These are phyloP conservation scores for Synanthedon myopaeformis DNA, from an alignment of 2,888 invertebrate genomes.

Conservation along the genomic window DNA sequence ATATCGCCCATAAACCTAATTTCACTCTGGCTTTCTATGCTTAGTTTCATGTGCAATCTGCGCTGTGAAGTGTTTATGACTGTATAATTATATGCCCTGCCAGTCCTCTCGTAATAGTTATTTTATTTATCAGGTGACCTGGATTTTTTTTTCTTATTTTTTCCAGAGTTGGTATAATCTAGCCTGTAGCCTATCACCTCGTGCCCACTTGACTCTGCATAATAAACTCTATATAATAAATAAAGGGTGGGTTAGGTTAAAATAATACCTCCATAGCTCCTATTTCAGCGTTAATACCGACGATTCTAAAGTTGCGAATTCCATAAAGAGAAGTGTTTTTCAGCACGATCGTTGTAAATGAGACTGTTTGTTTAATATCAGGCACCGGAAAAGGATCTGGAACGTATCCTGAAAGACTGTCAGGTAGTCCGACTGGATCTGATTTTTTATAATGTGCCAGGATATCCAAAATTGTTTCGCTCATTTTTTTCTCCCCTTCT, in stretches of 20 bases:
- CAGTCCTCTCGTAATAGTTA: too few species aligned
- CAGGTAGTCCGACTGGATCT: constrained; percentile 85
- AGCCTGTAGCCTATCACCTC: too few species aligned
- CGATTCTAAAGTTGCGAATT: constrained; percentile 81
- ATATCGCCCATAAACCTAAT: too few species aligned
- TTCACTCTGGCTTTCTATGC: background rate
- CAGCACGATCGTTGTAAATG: constrained; percentile 78
- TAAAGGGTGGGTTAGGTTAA: too few species aligned
- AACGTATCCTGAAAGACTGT: constrained; percentile 69
- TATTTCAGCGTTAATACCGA: constrained; percentile 77
- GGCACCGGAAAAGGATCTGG: constrained; percentile 86
- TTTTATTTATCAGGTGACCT: too few species aligned
- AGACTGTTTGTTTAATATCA: constrained; percentile 78
- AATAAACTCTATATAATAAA: too few species aligned
- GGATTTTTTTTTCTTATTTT: too few species aligned
- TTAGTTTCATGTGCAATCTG: background rate
- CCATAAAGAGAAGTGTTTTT: constrained; percentile 79
- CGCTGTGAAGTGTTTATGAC: background rate
- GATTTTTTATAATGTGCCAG: constrained; percentile 84
- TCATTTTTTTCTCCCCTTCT: constrained; percentile 75
- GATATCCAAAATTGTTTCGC: constrained; percentile 76
- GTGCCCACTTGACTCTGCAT: too few species aligned
- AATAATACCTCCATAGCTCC: constrained; percentile 77
- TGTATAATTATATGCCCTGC: too few species aligned
- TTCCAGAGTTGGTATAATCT: too few species aligned